Base-by-base conservation (phyloP, 2,797 vertebrate species). In the Petrocephalus schoutedeni region DNA sequence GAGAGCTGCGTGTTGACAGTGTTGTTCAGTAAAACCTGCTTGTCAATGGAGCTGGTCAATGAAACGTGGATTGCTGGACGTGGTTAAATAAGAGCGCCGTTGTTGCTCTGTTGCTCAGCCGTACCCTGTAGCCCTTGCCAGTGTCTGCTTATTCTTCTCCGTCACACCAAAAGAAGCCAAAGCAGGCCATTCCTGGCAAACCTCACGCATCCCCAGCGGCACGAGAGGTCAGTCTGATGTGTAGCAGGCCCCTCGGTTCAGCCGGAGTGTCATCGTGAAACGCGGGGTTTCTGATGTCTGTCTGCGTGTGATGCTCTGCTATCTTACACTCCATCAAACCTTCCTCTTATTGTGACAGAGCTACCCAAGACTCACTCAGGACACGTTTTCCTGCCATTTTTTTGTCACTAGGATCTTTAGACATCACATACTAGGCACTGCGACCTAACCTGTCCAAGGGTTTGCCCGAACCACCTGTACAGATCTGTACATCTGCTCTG, bases 161-260 rank as follows among this genome's bases (percentile, higher is more conserved):
- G 49, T 14, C 21, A 84, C 23, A 84, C 82, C 45, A 53, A 54
- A 49, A 23, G 10, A 84, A 23, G 4, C 82, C 45, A 49, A 53
- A 23, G 21, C 49, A 53, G n/a, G 21, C 82, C 45, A 49, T n/a
- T 14, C 45, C 82, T 83, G 51, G 16, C 8, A 57, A 87, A 54
- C 1, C 59, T 16, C 82, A 89, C 77, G 88, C 61, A 92, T 87
- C 89, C 89, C 71, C 80, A 51, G 10, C 0, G 9, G 80, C 9
- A 84, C 9, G 80, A 49, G 45, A n/a, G 45, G 74, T 80, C 74
- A 49, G 36, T 49, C 41, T 80, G 19, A 80, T 80, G 41, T 21
- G 41, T n/a, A 49, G 36, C 74, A 80, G 74, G 41, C n/a, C 2
- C 74, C 41, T 49, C 1, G 32, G 41, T 45, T 8, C 74, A 49